Percentiles rank a stretch among this genome's conserved stretches.
Evolutionary conservation across 2,113 vertebrate species (phyloP).

Genomic region (Pelvicachromis taeniatus): DNA sequence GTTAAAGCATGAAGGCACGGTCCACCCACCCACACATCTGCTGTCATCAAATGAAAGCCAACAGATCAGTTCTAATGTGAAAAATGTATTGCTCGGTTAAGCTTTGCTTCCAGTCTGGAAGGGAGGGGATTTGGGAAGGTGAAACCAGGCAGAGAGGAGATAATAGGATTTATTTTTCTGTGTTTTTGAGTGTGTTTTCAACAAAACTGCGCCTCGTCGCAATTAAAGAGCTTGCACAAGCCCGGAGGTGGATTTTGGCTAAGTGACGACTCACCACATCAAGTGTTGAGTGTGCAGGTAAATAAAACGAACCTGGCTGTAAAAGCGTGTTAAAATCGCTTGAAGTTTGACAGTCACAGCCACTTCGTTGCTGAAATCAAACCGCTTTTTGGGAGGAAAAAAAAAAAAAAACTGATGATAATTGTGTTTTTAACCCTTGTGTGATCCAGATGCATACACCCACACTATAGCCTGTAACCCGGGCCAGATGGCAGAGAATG

Average conservation of each 20-base stretch:
- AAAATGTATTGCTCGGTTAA: neutral
- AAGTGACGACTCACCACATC: neutral
- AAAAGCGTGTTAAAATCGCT: neutral
- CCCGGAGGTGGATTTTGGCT: neutral
- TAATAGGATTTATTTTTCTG: neutral
- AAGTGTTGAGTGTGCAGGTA: neutral
- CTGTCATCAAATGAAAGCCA: conserved; percentile 20
- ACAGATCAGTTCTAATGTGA: conserved; percentile 4
- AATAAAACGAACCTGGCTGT: neutral
- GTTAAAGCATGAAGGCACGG: conserved; percentile 10
- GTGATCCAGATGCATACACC: neutral
- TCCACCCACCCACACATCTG: conserved; percentile 53
- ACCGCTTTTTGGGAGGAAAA: neutral
- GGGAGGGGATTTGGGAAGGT: neutral
- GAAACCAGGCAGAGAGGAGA: neutral
- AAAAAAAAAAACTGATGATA: too few species aligned
- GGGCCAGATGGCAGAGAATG: neutral
- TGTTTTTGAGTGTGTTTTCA: neutral
- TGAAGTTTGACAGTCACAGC: neutral
- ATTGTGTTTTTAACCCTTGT: neutral
- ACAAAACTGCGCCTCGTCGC: neutral
- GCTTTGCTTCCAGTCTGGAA: neutral
- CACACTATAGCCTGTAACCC: neutral
- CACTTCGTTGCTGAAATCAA: neutral
- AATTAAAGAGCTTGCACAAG: neutral